A percentile compares a stretch with the other conserved stretches of the same genome.
Conservation (phyloP, 1,140 invertebrate genomes). For the Aphelenchoides besseyi region DNA sequence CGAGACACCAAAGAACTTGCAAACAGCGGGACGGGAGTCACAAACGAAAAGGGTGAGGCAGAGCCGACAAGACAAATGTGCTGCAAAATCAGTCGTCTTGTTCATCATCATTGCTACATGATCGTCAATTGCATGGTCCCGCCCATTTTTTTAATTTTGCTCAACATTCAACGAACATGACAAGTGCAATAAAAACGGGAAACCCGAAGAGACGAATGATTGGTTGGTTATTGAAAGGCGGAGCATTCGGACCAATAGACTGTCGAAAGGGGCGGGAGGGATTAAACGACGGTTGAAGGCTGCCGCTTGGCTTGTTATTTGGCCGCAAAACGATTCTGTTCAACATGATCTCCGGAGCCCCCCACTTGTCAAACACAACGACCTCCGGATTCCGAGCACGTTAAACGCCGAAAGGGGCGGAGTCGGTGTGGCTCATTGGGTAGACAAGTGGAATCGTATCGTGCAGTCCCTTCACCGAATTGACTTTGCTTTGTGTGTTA, state of each 20-base stretch:
- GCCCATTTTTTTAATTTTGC: not conserved
- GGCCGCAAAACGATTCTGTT: not conserved
- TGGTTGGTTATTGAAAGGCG: not conserved
- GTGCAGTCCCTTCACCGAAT: not conserved
- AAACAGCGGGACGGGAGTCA: not conserved
- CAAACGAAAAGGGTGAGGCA: not conserved
- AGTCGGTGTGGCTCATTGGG: not conserved
- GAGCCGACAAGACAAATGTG: not conserved
- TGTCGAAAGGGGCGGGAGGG: not conserved
- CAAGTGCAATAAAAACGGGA: not conserved
- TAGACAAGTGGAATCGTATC: not conserved
- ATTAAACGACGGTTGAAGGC: not conserved
- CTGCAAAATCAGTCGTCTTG: not conserved
- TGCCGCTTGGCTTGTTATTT: too few species aligned
- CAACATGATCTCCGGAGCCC: not conserved
- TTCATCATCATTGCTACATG: not conserved
- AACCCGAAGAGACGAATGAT: not conserved
- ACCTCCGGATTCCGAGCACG: not conserved
- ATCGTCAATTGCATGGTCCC: not conserved
- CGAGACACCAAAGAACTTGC: too few species aligned
- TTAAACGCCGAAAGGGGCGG: not conserved
- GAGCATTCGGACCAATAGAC: not conserved
- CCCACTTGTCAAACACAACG: slow-evolving; percentile 3
- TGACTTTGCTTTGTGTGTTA: not conserved
- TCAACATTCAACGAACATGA: not conserved